Percentiles rank a stretch among this genome's conserved stretches.
These are phyloP conservation scores for Antigone vipio DNA, from an alignment of 2,113 vertebrate species.

Conservation along the genomic window DNA sequence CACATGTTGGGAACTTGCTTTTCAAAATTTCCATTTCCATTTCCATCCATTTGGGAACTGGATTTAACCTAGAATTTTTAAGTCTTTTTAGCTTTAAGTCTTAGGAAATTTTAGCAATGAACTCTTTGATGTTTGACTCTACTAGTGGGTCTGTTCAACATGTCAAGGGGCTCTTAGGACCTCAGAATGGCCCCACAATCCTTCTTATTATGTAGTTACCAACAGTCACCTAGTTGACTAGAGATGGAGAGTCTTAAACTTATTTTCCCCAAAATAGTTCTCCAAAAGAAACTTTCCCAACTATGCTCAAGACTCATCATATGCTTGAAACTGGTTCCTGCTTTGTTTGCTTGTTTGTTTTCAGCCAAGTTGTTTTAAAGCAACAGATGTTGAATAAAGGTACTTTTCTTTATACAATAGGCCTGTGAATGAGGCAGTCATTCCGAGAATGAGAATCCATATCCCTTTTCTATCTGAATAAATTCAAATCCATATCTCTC, in stretches of 20 bases:
- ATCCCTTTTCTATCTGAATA: background rate
- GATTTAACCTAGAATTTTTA: background rate
- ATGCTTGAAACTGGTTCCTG: background rate
- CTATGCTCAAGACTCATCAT: background rate
- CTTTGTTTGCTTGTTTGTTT: background rate
- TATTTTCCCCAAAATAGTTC: background rate
- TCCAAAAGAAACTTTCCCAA: background rate
- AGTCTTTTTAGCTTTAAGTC: background rate
- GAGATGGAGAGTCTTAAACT: background rate
- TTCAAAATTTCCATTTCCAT: background rate
- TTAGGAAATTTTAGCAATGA: background rate
- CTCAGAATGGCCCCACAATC: background rate
- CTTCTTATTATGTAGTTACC: background rate
- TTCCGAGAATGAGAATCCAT: background rate
- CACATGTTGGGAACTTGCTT: background rate
- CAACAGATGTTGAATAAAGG: background rate
- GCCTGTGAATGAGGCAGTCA: background rate
- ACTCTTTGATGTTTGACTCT: background rate
- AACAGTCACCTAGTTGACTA: background rate
- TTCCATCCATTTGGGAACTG: background rate
- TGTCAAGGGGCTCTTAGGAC: background rate
- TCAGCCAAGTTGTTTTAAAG: background rate
- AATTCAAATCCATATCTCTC: background rate
- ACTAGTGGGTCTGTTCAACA: background rate
- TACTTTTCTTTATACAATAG: background rate